Percentiles rank a stretch among this genome's conserved stretches.
phyloP scores from a whole-genome alignment of 2,113 vertebrate species.

The Hippocampus comes region DNA sequence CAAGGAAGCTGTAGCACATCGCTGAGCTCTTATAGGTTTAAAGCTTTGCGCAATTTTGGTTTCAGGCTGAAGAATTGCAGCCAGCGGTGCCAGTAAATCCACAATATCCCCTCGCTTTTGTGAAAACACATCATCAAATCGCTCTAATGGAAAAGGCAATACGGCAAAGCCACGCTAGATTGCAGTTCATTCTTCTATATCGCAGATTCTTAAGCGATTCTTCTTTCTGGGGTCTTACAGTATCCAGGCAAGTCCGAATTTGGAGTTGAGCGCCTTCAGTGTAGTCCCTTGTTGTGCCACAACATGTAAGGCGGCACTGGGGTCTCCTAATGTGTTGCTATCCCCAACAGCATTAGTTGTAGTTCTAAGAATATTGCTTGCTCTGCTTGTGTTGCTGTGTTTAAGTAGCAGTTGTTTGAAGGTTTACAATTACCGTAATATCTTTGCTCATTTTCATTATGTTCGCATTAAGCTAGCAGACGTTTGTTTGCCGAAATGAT shows the following conservation, averaged over 20 bases:
- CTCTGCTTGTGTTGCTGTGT: too few relatives aligned
- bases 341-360: too few relatives aligned
- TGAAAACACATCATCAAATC: conserved; percentile 12
- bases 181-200: too few relatives aligned
- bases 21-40: conserved; percentile 20
- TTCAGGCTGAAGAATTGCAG: conserved; percentile 18
- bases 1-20: conserved; percentile 12
- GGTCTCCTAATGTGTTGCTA: too few relatives aligned
- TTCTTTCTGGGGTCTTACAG: too few relatives aligned
- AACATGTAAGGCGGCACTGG: too few relatives aligned
- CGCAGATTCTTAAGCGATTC: too few relatives aligned
- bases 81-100: conserved; percentile 9
- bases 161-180: not conserved
- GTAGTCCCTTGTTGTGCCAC: too few relatives aligned
- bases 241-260: too few relatives aligned
- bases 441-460: not conserved
- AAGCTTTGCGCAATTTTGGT: conserved; percentile 26
- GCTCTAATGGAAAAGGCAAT: not conserved
- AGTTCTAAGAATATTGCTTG: too few relatives aligned
- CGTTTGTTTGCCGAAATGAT: not conserved
- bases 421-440: not conserved
- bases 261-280: too few relatives aligned
- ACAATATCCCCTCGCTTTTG: conserved; percentile 3
- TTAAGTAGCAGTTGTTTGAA: too few relatives aligned
- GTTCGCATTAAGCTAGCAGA: not conserved